These are phyloP conservation scores for Cyclopterus lumpus DNA, from an alignment of 2,797 vertebrate species.

Conservation along the genomic window DNA sequence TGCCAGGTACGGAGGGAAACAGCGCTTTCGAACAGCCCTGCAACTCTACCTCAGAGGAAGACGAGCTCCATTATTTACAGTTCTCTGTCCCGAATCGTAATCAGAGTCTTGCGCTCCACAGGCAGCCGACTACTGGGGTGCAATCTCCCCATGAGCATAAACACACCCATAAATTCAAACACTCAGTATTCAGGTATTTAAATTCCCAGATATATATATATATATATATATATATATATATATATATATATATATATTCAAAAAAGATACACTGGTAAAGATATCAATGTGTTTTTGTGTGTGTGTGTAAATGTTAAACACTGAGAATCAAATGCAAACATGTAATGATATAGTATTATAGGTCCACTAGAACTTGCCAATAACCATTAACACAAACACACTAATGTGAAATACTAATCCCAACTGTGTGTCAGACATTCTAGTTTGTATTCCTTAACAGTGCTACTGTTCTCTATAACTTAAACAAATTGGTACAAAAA, in stretches of 20 bases:
- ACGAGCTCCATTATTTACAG: conserved; percentile 78
- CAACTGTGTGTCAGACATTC: conserved; percentile 8
- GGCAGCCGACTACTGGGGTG: conserved; percentile 73
- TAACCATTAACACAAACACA: conserved; percentile 3
- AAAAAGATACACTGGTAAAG: conserved; percentile 40
- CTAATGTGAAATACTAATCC: not conserved
- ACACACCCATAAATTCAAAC: conserved; percentile 80
- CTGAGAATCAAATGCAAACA: conserved; percentile 43
- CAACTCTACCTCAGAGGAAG: conserved; percentile 66
- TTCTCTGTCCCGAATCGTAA: conserved; percentile 80
- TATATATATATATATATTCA: conserved; percentile 2
- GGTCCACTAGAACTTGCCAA: conserved; percentile 24
- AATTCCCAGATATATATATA: conserved; percentile 61
- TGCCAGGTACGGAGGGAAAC: conserved; percentile 54
- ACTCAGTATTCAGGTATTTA: conserved; percentile 72
- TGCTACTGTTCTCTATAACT: not conserved
- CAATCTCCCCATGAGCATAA: conserved; percentile 80
- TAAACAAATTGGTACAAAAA: conserved; percentile 6
- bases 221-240: too few species aligned
- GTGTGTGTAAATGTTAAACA: conserved; percentile 34
- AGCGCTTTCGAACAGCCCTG: conserved; percentile 58
- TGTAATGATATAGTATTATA: conserved; percentile 30
- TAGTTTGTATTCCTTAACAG: not conserved
- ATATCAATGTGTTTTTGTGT: conserved; percentile 39
- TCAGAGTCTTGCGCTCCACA: conserved; percentile 76